phyloP scores from a whole-genome alignment of 2,888 invertebrate genomes.

The Acleris sparsana region DNA sequence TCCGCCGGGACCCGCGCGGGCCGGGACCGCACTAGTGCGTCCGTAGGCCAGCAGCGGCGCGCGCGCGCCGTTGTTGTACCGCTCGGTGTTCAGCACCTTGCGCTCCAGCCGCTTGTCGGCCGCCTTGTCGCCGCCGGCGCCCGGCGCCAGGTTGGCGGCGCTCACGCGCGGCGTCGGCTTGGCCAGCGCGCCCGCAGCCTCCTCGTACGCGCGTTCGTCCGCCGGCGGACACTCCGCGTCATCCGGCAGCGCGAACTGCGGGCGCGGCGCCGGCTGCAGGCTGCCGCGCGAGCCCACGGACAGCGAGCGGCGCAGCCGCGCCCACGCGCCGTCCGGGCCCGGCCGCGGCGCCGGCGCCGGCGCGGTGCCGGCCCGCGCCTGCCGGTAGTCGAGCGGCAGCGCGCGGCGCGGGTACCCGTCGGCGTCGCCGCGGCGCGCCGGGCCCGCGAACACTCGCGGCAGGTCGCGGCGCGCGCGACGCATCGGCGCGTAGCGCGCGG shows the following conservation, averaged over 20 bases:
- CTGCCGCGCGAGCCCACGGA: constrained; percentile 32
- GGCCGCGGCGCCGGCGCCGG: constrained; percentile 35
- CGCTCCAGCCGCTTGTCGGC: constrained; percentile 38
- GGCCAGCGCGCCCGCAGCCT: constrained; percentile 43
- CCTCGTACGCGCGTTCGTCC: constrained; percentile 32
- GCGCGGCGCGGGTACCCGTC: constrained; percentile 43
- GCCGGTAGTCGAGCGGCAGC: constrained; percentile 47
- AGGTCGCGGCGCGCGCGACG: constrained; percentile 36
- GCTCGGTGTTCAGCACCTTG: constrained; percentile 58
- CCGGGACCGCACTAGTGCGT: constrained; percentile 63
- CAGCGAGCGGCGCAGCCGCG: constrained; percentile 43
- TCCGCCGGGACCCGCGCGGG: constrained; percentile 35
- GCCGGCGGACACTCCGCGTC: constrained; percentile 38
- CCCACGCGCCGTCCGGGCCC: constrained; percentile 40
- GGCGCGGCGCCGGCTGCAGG: constrained; percentile 42
- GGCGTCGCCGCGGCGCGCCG: constrained; percentile 35
- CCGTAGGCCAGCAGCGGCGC: constrained; percentile 74
- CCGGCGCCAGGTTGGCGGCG: constrained; percentile 40
- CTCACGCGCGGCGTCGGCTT: constrained; percentile 37
- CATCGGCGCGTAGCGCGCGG: constrained; percentile 40
- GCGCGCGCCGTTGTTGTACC: constrained; percentile 63
- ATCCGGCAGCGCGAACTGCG: constrained; percentile 51
- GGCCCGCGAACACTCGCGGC: constrained; percentile 33
- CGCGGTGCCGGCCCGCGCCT: constrained; percentile 42
- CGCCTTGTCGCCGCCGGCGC: constrained; percentile 18